These are phyloP conservation scores for Euwallacea similis DNA, from an alignment of 1,140 invertebrate species.

Conservation along the genomic window DNA sequence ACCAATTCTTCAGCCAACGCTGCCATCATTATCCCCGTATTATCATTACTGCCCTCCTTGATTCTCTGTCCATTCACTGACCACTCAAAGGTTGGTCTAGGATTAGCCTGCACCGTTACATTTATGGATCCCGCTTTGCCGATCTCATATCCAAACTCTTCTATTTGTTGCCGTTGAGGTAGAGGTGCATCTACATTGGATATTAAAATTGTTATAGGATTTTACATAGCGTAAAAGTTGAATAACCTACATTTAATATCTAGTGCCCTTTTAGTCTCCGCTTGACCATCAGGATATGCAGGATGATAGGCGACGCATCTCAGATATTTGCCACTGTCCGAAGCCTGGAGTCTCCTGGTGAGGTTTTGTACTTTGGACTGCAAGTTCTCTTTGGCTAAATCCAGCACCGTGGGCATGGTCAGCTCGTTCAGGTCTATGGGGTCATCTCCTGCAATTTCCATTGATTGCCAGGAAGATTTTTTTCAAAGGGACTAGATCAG, in stretches of 20 bases:
- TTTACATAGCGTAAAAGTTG: background rate
- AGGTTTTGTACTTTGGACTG: constrained; percentile 66
- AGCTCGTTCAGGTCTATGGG: constrained; percentile 59
- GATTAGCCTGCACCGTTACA: constrained; percentile 70
- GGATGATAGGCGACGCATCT: constrained; percentile 68
- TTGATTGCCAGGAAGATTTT: background rate
- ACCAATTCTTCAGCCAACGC: constrained; percentile 25
- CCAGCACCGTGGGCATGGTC: constrained; percentile 56
- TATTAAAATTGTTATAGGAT: background rate
- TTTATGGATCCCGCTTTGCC: constrained; percentile 68
- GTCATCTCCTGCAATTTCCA: constrained; percentile 59
- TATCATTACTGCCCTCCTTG: constrained; percentile 58
- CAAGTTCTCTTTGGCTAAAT: constrained; percentile 55
- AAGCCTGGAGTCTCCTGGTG: constrained; percentile 61
- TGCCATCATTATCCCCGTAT: constrained; percentile 56
- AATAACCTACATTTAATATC: constrained; percentile 65
- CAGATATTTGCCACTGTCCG: constrained; percentile 66
- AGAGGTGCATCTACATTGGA: constrained; percentile 63
- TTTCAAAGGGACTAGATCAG: constrained; percentile 5
- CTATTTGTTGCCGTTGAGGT: constrained; percentile 56
- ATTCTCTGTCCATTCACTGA: constrained; percentile 61
- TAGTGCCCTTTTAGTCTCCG: constrained; percentile 57
- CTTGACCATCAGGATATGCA: constrained; percentile 56
- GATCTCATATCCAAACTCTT: constrained; percentile 71
- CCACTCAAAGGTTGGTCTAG: constrained; percentile 68